A percentile compares a stretch with the other conserved stretches of the same genome.
Evolutionary conservation across 2,797 vertebrate species (phyloP).

Genomic region (Chrysocyon brachyurus): DNA sequence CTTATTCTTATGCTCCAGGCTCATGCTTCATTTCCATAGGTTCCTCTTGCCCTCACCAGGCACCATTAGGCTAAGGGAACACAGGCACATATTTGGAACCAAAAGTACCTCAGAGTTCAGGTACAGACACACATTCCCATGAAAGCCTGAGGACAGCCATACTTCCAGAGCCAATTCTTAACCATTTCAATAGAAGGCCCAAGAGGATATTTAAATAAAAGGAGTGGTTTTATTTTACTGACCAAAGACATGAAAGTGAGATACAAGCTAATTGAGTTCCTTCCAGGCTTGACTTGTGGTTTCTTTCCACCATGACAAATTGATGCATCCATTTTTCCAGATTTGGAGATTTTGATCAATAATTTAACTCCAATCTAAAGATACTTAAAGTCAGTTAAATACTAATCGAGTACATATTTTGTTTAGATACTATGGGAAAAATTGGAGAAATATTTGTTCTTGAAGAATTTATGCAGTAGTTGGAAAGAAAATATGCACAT

Average conservation of each 20-base stretch:
- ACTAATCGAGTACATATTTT: neutral
- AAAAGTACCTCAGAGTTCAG: neutral
- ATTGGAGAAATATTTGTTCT: conserved; percentile 20
- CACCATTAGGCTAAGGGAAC: neutral
- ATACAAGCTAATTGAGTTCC: conserved; percentile 27
- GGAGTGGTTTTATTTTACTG: conserved; percentile 4
- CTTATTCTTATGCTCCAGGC: neutral
- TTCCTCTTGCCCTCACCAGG: neutral
- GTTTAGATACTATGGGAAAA: neutral
- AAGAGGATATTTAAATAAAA: conserved; percentile 46
- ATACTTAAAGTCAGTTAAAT: conserved; percentile 20
- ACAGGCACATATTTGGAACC: neutral
- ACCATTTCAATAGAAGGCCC: conserved; percentile 26
- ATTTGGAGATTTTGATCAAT: conserved; percentile 45
- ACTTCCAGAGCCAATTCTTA: conserved; percentile 22
- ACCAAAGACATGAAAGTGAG: conserved; percentile 13
- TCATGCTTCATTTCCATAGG: neutral
- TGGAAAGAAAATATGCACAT: neutral
- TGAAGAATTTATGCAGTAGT: neutral
- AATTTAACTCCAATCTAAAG: conserved; percentile 41
- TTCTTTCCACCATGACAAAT: neutral
- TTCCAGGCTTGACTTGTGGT: neutral
- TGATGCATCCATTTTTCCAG: neutral
- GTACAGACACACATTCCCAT: neutral
- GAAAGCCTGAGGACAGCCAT: neutral